Percentiles rank a stretch among this genome's conserved stretches.
Conservation (phyloP, 2,797 vertebrate species). For the Phalanger gymnotis region DNA sequence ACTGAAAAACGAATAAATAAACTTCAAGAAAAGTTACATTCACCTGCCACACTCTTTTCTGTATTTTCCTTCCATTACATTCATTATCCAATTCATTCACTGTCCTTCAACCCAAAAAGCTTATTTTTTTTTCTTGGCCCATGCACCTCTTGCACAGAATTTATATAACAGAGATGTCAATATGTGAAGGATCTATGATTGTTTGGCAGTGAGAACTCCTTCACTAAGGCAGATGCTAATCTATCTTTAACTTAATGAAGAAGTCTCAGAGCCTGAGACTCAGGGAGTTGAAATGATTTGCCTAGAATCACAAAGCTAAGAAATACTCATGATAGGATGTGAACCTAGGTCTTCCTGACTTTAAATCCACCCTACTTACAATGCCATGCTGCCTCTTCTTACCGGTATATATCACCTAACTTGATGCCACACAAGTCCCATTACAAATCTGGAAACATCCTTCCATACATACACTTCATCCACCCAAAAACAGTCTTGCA, state of each 20-base stretch:
- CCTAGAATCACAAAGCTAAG: not conserved
- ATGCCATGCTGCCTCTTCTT: not conserved
- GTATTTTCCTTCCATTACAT: not conserved
- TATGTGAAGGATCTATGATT: not conserved
- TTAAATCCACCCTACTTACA: not conserved
- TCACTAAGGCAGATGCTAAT: not conserved
- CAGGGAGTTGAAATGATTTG: not conserved
- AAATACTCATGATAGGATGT: not conserved
- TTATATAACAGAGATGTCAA: not conserved
- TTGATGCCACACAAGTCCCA: constrained; percentile 18
- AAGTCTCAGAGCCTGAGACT: not conserved
- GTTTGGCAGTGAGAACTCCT: not conserved
- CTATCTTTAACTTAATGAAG: not conserved
- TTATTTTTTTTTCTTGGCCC: not conserved
- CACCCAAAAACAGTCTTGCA: constrained; percentile 62
- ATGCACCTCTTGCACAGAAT: not conserved
- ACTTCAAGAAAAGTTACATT: not conserved
- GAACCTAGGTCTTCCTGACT: not conserved
- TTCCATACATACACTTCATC: not conserved
- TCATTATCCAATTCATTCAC: not conserved
- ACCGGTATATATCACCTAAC: constrained; percentile 22
- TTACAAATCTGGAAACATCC: not conserved
- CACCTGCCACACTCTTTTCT: not conserved
- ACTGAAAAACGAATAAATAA: not conserved
- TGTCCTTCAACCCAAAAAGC: not conserved